Percentiles rank a stretch among this genome's conserved stretches.
Conservation (phyloP, 1,140 invertebrate species). For the Stratiolaelaps scimitus region DNA sequence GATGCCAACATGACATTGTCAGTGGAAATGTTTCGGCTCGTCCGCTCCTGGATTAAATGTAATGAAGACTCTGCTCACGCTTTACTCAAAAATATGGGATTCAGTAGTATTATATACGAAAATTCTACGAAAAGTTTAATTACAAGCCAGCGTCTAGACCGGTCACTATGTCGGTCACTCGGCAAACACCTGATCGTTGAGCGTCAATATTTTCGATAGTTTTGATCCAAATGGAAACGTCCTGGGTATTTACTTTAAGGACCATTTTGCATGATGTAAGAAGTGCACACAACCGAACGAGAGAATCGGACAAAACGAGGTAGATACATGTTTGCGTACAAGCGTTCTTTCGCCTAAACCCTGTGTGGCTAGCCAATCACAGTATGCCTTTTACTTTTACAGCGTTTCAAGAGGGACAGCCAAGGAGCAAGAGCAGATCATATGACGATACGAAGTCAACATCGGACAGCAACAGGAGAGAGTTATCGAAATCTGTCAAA, state of each 20-base stretch:
- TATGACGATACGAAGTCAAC: too few species aligned
- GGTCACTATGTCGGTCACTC: background rate
- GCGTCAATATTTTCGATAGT: background rate
- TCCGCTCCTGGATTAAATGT: too few species aligned
- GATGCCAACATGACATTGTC: too few species aligned
- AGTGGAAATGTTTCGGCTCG: too few species aligned
- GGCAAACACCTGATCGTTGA: background rate
- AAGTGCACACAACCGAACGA: background rate
- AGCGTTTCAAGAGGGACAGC: background rate
- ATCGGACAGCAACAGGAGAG: too few species aligned
- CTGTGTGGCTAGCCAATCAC: too few species aligned
- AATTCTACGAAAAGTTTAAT: background rate
- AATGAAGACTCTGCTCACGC: too few species aligned
- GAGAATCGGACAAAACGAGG: background rate
- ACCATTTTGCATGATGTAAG: background rate
- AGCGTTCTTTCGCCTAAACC: background rate
- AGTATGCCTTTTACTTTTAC: background rate
- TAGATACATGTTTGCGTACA: background rate
- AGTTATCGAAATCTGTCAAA: too few species aligned
- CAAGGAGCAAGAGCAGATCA: too few species aligned
- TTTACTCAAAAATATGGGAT: too few species aligned
- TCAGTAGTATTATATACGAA: background rate
- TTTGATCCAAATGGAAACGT: background rate
- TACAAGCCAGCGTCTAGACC: background rate
- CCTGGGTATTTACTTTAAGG: background rate